Percentiles rank a stretch among this genome's conserved stretches.
phyloP scores from a whole-genome alignment of 2,113 vertebrate species.

The Dipodomys spectabilis region DNA sequence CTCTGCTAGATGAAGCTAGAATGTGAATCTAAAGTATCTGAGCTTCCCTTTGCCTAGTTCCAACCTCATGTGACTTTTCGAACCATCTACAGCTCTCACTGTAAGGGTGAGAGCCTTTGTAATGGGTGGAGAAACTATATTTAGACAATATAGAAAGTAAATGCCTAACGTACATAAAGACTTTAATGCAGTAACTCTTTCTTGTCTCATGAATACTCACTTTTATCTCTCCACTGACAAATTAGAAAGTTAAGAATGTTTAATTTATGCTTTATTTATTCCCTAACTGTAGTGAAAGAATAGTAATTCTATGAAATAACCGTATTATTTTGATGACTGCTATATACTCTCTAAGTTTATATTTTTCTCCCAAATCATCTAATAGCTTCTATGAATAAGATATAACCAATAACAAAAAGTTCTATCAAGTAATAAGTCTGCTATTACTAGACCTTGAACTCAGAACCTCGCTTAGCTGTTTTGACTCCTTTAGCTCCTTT shows the following conservation, averaged over 20 bases:
- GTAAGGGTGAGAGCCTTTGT: not conserved
- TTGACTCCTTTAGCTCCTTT: no score
- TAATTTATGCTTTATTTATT: not conserved
- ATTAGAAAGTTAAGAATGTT: not conserved
- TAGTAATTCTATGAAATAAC: not conserved
- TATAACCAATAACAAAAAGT: not conserved
- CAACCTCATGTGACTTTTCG: accelerated
- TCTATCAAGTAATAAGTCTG: no score
- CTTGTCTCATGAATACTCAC: not conserved
- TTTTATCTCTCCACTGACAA: not conserved
- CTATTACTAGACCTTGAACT: no score
- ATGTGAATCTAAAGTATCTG: not conserved
- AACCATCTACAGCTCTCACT: no score
- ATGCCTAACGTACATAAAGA: not conserved
- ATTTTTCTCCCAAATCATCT: not conserved
- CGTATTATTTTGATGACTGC: not conserved
- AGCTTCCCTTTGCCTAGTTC: not conserved
- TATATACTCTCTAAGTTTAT: not conserved
- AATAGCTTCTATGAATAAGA: not conserved
- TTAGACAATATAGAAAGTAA: not conserved
- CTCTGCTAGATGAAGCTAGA: not conserved
- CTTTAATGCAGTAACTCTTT: not conserved
- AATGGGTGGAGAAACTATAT: not conserved
- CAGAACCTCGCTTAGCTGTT: no score
- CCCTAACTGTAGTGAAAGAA: not conserved